A percentile compares a stretch with the other conserved stretches of the same genome.
phyloP scores from a whole-genome alignment of 1,140 invertebrate species.

The Apolygus lucorum region DNA sequence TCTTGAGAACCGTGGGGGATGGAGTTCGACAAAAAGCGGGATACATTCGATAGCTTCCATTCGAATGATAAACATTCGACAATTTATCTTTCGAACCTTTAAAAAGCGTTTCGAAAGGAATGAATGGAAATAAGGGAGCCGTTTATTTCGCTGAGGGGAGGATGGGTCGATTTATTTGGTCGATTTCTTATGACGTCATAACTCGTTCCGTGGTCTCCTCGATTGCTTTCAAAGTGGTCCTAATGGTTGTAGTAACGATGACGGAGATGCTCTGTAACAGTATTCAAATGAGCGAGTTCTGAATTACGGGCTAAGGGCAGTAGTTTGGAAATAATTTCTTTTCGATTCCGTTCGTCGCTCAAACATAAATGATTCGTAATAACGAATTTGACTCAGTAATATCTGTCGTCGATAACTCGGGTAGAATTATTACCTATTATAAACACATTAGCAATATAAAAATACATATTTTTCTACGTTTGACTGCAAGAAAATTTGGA shows the following conservation, averaged over 20 bases:
- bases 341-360: too few species aligned
- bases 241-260: not conserved
- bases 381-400: too few species aligned
- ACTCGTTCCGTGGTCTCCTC: not conserved
- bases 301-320: not conserved
- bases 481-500: too few species aligned
- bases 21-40: not conserved
- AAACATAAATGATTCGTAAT: too few species aligned
- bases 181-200: constrained; percentile 11
- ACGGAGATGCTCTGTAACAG: not conserved
- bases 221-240: constrained; percentile 2
- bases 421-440: too few species aligned
- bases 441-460: too few species aligned
- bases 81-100: not conserved
- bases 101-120: not conserved
- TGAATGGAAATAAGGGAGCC: constrained; percentile 6
- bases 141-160: not conserved
- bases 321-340: too few species aligned
- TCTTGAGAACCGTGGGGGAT: not conserved
- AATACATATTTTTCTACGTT: too few species aligned
- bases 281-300: not conserved
- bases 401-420: too few species aligned
- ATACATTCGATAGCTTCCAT: not conserved
- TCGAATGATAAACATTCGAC: not conserved
- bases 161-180: not conserved